These are phyloP conservation scores for Otis tarda DNA, from an alignment of 2,113 vertebrate species.

Conservation along the genomic window DNA sequence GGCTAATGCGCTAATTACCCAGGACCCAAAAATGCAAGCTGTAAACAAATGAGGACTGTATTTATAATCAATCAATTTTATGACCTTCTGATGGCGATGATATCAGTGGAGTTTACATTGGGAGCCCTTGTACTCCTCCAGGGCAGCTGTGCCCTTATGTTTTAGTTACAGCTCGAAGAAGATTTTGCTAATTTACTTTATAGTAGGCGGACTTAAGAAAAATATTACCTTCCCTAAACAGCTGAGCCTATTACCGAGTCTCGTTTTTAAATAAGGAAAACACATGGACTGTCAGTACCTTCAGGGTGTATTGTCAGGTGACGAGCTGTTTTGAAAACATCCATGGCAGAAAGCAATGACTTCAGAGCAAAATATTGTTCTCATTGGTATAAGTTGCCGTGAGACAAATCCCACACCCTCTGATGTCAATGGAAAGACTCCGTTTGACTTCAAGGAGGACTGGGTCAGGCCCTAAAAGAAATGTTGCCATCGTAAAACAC, in stretches of 20 bases:
- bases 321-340: conserved; percentile 56
- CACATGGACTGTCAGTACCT: conserved; percentile 54
- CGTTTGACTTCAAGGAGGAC: conserved; percentile 41
- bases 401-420: conserved; percentile 66
- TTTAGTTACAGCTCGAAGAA: conserved; percentile 58
- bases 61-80: conserved; percentile 99
- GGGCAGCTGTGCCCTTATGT: conserved; percentile 90
- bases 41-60: conserved; percentile 96
- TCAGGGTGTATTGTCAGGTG: conserved; percentile 63
- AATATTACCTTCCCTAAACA: conserved; percentile 69
- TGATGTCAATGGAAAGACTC: conserved; percentile 65
- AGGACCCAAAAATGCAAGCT: conserved; percentile 92
- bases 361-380: conserved; percentile 72
- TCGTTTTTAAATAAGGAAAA: conserved; percentile 50
- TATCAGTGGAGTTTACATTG: conserved; percentile 95
- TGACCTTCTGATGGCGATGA: conserved; percentile 97
- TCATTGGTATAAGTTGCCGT: conserved; percentile 57
- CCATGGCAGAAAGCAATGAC: conserved; percentile 43
- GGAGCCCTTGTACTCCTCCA: conserved; percentile 82
- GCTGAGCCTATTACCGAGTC: conserved; percentile 30
- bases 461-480: conserved; percentile 45
- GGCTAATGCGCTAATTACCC: conserved; percentile 88
- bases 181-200: conserved; percentile 73
- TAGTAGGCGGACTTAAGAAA: conserved; percentile 64
- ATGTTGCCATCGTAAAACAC: conserved; percentile 34